Evolutionary conservation across 2,113 vertebrate genomes (phyloP), one percentile per base, ranked within the genome.

Genomic region (Laterallus jamaicensis): DNA sequence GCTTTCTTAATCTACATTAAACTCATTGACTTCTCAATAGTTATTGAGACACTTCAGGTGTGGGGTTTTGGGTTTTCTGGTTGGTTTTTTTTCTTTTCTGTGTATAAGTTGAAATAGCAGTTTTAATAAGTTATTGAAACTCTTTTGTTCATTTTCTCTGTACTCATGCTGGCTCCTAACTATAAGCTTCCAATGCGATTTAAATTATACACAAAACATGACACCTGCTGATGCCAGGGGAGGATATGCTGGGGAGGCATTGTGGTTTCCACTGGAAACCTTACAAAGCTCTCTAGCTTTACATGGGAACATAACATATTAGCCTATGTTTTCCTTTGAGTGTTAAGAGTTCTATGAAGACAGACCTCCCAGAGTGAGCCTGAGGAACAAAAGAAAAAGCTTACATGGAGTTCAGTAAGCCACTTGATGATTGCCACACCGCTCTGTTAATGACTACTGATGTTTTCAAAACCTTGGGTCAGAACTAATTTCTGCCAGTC

Each of bases 201-300:
- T 79, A 86, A 96, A 84, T 91, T 92, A 82, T 60, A 58, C 90
- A 91, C 40, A 91, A 84, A 96, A 69, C 58, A 87, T 24, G 77
- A 73, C 77, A 84, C 95, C 90, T 93, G 95, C 95, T 95, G 95
- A 84, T 89, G 54, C 22, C 83, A 94, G 62, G 60, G 82, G 80
- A 92, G 90, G 86, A 74, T 90, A 90, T 81, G 66, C 86, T 0
- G 0, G 62, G 75, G 73, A 93, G 80, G n/a, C 20, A 78, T 79
- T 96, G 58, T 66, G 25, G 62, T 96, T 95, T 93, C 92, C 37
- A 58, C 26, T 88, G 80, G 86, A 96, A 92, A 91, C 69, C 73
- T 58, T 93, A 87, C 49, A 93, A 93, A 91, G 40, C 54, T 87
- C 89, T 85, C 7, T 39, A 82, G 54, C 58, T 93, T 92, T 92